Base-by-base conservation (phyloP, 2,113 vertebrate genomes). In the Bambusicola thoracicus region DNA sequence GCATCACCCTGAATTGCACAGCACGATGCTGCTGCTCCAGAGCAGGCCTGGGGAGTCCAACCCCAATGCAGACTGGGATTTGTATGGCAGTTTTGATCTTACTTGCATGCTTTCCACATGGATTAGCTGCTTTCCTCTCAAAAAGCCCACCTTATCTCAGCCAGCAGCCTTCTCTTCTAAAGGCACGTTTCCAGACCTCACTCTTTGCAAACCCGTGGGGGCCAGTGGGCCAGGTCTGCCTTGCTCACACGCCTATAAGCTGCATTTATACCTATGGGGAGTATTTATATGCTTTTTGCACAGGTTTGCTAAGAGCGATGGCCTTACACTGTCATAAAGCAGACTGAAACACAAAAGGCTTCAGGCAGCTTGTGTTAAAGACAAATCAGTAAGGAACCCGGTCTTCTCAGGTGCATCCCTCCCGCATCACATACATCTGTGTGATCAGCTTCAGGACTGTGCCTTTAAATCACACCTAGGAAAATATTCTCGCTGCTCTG, bases 401-500 rank as follows among this genome's bases (percentile, higher is more conserved):
- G 11, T n/a, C 40, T 46, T 25, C 34, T 4, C 2, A 1, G 27
- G 7, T 2, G 2, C 1, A 36, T 59, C 77, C 29, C 58, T 29
- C 61, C 40, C 1, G 2, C 63, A n/a, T 41, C 58, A 8, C 32
- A n/a, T 56, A 27, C 59, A 11, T 69, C 87, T 91, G 81, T 87
- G 59, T 9, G n/a, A 56, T 62, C 48, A 36, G 66, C 73, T 43
- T n/a, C 87, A 40, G 75, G 70, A 49, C 74, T 74, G 63, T 13
- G 84, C 8, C 83, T 70, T 74, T 92, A 85, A 92, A 94, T 80
- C 89, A 44, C 7, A 74, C 0, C 0, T 27, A 44, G 65, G 21
- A 79, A 88, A 91, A 84, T 81, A 76, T 70, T 91, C 94, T 95
- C 86, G 25, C 27, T 75, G 49, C 74, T 66, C 38, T 19, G 58